Percentiles rank a stretch among this genome's conserved stretches.
Evolutionary conservation across 2,888 invertebrate genomes (phyloP).

Genomic region (Sphaerophoria taeniata): DNA sequence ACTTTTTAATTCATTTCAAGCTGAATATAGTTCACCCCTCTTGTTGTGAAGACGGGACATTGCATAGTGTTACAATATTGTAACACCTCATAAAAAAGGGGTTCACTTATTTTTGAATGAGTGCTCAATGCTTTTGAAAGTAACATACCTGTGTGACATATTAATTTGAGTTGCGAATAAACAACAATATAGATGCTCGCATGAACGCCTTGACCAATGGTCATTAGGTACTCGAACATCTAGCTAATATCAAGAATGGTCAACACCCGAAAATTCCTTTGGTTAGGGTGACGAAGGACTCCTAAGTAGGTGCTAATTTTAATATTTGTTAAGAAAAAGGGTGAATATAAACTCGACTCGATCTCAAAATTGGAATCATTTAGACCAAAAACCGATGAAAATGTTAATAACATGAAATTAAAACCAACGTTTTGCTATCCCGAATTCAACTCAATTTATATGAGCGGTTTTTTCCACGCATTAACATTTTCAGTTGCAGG

Average conservation of each 20-base stretch:
- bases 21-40: conserved; percentile 55
- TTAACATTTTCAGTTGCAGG: not conserved
- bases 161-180: not conserved
- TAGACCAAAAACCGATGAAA: too few relatives aligned
- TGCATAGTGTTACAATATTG: conserved; percentile 49
- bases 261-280: not conserved
- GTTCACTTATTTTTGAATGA: not conserved
- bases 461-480: not conserved
- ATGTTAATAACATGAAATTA: too few relatives aligned
- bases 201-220: conserved; percentile 71
- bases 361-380: too few relatives aligned
- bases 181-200: conserved; percentile 63
- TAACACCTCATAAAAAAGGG: conserved; percentile 39
- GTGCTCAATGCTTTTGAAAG: not conserved
- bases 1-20: conserved; percentile 60
- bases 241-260: conserved; percentile 40
- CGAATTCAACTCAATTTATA: not conserved
- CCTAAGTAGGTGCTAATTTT: not conserved
- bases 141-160: conserved; percentile 21
- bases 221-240: conserved; percentile 47
- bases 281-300: not conserved
- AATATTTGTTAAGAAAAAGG: not conserved
- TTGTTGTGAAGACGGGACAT: conserved; percentile 55
- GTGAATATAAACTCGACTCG: too few relatives aligned
- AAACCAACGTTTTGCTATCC: too few relatives aligned